These are phyloP conservation scores for Mesorhabditis spiculigera DNA, from an alignment of 2,888 invertebrate species.

Conservation along the genomic window DNA sequence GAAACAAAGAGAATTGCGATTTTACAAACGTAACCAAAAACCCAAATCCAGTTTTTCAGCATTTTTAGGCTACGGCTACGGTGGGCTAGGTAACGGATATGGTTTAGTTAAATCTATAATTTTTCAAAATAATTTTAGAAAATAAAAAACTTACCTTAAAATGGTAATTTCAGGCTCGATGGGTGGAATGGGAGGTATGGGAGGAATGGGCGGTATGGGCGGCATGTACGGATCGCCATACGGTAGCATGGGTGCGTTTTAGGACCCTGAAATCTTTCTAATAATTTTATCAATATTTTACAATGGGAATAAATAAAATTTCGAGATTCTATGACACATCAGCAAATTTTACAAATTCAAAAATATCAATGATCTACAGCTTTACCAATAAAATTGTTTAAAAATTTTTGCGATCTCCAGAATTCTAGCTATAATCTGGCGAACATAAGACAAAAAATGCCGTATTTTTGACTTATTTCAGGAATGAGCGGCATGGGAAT, in stretches of 20 bases:
- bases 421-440: no score
- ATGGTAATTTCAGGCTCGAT: conserved; percentile 1
- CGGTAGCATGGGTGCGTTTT: background rate
- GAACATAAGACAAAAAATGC: no score
- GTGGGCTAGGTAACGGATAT: background rate
- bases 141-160: no score
- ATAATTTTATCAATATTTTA: no score
- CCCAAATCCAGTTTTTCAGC: background rate
- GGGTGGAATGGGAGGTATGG: background rate
- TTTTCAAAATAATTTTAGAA: background rate
- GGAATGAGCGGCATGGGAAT: conserved; percentile 3
- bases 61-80: background rate
- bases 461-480: no score
- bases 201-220: no score
- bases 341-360: no score
- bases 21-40: background rate
- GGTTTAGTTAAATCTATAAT: background rate
- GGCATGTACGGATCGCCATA: background rate
- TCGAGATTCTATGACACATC: no score
- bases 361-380: no score
- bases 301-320: no score
- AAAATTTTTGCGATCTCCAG: no score
- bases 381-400: no score
- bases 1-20: background rate
- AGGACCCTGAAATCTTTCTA: background rate